Evolutionary conservation across 2,888 invertebrate genomes (phyloP), one percentile per base, ranked within the genome.

Genomic region (Asteroscopus sphinx): DNA sequence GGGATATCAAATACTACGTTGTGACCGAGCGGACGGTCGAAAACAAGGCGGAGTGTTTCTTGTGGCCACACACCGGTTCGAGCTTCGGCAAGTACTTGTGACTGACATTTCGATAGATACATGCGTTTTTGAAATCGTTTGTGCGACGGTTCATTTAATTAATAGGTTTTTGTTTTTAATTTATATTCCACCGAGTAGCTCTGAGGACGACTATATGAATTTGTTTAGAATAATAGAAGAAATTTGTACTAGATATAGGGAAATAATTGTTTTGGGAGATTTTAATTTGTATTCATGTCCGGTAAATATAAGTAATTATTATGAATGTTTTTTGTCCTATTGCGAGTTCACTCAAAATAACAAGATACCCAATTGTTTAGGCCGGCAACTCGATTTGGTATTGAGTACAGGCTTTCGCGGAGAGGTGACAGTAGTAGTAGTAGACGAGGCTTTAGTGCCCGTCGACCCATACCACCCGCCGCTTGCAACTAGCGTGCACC

Each of bases 401-500:
- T 6, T 21, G 21, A 21, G 21, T 4, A 4, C 4, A 12, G 32
- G 32, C 3, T 3, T 32, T 32, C n/a, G 12, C 4, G 12, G 32
- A 3, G 32, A 4, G 12, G 32, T 32, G 32, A 2, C 16, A 1
- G 35, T 35, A 11, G 16, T 35, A 3, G 15, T 11, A 9, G 35
- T 16, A 1, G 16, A 35, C 9, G 35, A 35, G 2, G 16, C 35
- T 15, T 16, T 35, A 8, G 35, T 16, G 21, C 21, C 21, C 3
- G 21, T 21, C 21, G 21, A 21, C 21, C 1, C 21, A 6, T 6
- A 21, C 4, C 35, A 35, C 15, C 35, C 15, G 9, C 35, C 72
- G 32, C 64, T 75, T 0, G 49, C 32, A 9, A 39, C 59, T 5
- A 28, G 40, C n/a, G 54, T 52, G 28, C 26, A 26, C 12, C 8